phyloP scores from a whole-genome alignment of 1,140 invertebrate species.

The Solenopsis invicta region DNA sequence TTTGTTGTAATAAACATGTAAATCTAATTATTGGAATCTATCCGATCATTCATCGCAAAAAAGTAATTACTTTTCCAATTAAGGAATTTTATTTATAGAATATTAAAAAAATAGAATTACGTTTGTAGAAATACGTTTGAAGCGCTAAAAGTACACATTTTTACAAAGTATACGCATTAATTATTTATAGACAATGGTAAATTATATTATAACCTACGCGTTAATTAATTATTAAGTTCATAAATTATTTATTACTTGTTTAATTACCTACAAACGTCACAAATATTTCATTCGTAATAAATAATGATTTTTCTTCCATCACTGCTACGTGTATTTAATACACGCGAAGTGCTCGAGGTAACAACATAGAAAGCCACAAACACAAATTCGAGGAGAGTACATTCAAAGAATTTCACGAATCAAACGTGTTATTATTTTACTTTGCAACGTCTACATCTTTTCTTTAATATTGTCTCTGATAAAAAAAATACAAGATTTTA shows the following conservation, averaged over 20 bases:
- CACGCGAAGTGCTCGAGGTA: background rate
- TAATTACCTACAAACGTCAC: conserved; percentile 55
- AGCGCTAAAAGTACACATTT: conserved; percentile 52
- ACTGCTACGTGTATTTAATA: background rate
- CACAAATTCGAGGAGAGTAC: background rate
- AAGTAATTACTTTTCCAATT: conserved; percentile 1
- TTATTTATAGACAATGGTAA: conserved; percentile 37
- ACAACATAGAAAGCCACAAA: conserved; percentile 8
- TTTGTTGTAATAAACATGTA: background rate
- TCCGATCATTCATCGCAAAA: conserved; percentile 2
- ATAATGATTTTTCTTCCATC: conserved; percentile 41
- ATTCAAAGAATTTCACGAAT: background rate
- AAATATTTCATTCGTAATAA: conserved; percentile 60
- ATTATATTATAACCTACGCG: conserved; percentile 22
- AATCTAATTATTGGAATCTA: conserved; percentile 24
- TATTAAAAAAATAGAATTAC: conserved; percentile 51
- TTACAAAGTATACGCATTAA: conserved; percentile 43
- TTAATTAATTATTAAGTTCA: conserved; percentile 44
- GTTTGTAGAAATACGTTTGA: conserved; percentile 25
- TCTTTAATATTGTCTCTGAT: background rate
- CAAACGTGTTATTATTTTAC: background rate
- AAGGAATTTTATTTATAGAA: conserved; percentile 25
- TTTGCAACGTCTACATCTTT: background rate
- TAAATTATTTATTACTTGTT: conserved; percentile 42
- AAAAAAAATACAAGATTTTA: background rate